phyloP scores from a whole-genome alignment of 2,113 vertebrate species.

The Macaca nemestrina region DNA sequence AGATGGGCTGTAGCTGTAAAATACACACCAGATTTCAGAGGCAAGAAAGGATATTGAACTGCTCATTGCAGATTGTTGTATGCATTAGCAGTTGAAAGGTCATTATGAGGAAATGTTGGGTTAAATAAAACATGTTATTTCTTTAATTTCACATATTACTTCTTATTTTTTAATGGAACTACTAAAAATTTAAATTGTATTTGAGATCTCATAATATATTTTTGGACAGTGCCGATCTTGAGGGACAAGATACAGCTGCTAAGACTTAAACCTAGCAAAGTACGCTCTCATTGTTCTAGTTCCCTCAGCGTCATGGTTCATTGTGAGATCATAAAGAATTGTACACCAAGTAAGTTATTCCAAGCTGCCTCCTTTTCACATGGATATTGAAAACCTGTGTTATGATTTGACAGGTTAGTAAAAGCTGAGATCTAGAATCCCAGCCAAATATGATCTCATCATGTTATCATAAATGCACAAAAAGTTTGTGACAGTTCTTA shows the following conservation, averaged over 20 bases:
- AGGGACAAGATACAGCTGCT: neutral
- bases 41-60: neutral
- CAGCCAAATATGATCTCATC: neutral
- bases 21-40: neutral
- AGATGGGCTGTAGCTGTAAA: neutral
- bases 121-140: neutral
- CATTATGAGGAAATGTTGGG: neutral
- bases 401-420: neutral
- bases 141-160: neutral
- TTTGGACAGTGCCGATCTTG: neutral
- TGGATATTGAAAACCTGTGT: neutral
- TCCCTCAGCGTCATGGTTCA: neutral
- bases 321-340: neutral
- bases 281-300: neutral
- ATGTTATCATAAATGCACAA: neutral
- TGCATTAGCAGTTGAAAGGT: neutral
- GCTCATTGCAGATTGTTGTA: neutral
- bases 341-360: neutral
- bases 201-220: neutral
- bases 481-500: neutral
- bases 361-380: neutral
- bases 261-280: neutral
- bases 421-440: neutral
- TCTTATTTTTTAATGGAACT: neutral
- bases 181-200: neutral